Percentiles rank a stretch among this genome's conserved stretches.
These are phyloP conservation scores for Drymodes brunneopygia DNA, from an alignment of 2,113 vertebrate genomes.

Conservation along the genomic window DNA sequence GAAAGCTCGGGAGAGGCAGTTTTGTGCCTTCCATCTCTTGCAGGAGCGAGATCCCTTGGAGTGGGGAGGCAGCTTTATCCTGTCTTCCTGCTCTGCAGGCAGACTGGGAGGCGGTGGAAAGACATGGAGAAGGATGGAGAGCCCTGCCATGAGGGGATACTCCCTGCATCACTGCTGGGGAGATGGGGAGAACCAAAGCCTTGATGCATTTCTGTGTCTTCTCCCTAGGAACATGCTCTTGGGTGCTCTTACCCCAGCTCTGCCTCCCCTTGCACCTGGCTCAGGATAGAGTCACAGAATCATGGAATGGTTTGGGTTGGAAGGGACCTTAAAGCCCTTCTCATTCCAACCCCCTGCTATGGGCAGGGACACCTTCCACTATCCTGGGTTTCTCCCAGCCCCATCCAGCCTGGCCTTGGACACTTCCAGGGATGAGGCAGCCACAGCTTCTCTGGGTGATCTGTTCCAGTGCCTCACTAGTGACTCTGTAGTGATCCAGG, in stretches of 20 bases:
- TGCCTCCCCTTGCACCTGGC: rapidly evolving
- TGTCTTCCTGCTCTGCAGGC: not conserved
- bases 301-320: not conserved
- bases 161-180: rapidly evolving
- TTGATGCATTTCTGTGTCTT: not conserved
- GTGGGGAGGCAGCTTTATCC: not conserved
- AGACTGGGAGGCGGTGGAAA: not conserved
- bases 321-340: not conserved
- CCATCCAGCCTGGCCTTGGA: rapidly evolving
- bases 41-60: not conserved
- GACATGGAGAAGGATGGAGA: not conserved
- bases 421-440: not conserved
- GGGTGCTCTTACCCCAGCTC: not conserved
- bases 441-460: not conserved
- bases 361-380: not conserved
- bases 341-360: not conserved
- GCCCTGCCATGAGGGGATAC: not conserved
- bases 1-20: not conserved
- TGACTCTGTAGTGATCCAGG: not conserved
- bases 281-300: not conserved
- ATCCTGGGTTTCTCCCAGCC: not conserved
- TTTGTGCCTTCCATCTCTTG: not conserved
- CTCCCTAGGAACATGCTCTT: not conserved
- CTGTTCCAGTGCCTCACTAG: not conserved
- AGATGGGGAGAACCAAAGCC: not conserved